Evolutionary conservation across 1,140 invertebrate species (phyloP), one percentile per base, ranked within the genome.

Genomic region (Drosophila murphyi): DNA sequence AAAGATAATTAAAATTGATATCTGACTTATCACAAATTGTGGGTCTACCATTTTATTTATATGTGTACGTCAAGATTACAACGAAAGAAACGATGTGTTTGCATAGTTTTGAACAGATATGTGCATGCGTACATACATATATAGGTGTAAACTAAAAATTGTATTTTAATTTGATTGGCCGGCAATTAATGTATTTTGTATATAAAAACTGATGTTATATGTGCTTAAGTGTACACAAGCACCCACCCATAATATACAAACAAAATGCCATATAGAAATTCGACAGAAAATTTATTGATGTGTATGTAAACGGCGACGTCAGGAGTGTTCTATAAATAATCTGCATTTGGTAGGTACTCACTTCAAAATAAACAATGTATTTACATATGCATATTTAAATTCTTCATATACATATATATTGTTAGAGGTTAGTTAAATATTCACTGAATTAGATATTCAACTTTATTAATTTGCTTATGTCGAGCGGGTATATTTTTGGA

Each of bases 251-350:
- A 35, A 20, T 63, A 5, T 70, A 51, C 8, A 12, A 28, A 35
- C 8, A 63, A 67, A 41, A 69, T 65, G 62, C 39, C 29, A 45
- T 35, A 51, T 54, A 61, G 55, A 29, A 67, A 34, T 43, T 35
- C 7, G 5, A 7, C 45, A 35, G n/a, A 61, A 35, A 20, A 20
- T 29, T 35, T 60, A 12, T 60, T 43, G 41, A 57, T 67, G 41
- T 47, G 43, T 37, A 67, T 47, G 48, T 54, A 60, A 72, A 72
- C 41, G 31, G 31, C 55, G 37, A 32, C 55, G 10, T 47, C 34
- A 67, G 48, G 47, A 68, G 29, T 47, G 37, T 68, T 55, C 57
- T 62, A 70, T 54, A 52, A 72, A 60, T 54, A 47, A 67, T 6
- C 50, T 7, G 31, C 32, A 52, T 60, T 68, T 32, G 64, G 71